Evolutionary conservation across 1,140 invertebrate species (phyloP).

Genomic region (Zelostemma sp.): DNA sequence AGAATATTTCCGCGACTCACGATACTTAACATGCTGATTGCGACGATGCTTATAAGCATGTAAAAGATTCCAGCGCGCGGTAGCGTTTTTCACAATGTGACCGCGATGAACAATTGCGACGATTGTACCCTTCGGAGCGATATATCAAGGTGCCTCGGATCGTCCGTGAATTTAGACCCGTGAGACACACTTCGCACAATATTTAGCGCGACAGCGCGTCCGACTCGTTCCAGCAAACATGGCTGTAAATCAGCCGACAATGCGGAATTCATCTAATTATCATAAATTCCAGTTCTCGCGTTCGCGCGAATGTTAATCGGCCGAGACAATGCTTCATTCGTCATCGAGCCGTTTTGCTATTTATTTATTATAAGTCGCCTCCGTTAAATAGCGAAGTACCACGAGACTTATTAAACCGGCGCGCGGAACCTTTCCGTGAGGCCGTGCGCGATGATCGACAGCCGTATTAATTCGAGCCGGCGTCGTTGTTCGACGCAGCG

Average conservation of each 20-base stretch:
- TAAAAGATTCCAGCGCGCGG: neutral
- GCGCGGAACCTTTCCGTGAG: constrained; percentile 23
- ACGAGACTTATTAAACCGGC: too few species aligned
- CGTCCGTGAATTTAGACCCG: constrained; percentile 32
- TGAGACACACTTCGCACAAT: constrained; percentile 29
- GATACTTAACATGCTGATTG: neutral
- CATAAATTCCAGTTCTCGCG: constrained; percentile 44
- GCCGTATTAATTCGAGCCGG: constrained; percentile 36
- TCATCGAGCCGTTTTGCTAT: constrained; percentile 29
- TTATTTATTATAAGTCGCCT: constrained; percentile 29
- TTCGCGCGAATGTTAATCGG: constrained; percentile 39
- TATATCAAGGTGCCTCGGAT: constrained; percentile 26
- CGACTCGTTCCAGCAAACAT: constrained; percentile 39
- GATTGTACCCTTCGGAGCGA: neutral
- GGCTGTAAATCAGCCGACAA: constrained; percentile 43
- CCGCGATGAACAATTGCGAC: neutral
- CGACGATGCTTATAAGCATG: neutral
- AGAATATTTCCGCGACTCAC: neutral
- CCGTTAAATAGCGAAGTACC: too few species aligned
- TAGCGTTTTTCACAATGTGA: neutral
- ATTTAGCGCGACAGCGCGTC: constrained; percentile 35
- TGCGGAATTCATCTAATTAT: constrained; percentile 47
- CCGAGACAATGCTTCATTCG: constrained; percentile 43
- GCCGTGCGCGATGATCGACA: constrained; percentile 42
- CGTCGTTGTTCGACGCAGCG: constrained; percentile 28